Percentiles rank a stretch among this genome's conserved stretches.
Conservation (phyloP, 2,113 vertebrate genomes). For the Cnemophilus loriae region DNA sequence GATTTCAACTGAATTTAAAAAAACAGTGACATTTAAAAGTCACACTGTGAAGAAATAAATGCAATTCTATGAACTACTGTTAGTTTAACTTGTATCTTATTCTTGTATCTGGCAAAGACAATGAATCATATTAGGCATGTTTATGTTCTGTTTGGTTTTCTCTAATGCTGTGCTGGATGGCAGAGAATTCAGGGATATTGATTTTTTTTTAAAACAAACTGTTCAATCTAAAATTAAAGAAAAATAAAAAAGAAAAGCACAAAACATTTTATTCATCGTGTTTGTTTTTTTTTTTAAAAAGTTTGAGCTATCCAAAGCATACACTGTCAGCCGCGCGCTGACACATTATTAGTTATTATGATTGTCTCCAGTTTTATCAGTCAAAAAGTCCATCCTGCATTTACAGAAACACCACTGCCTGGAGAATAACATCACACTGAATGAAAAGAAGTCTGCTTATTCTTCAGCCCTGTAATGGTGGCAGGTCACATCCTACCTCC, state of each 20-base stretch:
- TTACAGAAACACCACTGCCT: background rate
- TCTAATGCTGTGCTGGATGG: background rate
- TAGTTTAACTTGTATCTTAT: background rate
- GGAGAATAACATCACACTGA: background rate
- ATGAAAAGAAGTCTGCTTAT: background rate
- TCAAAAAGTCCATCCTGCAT: background rate
- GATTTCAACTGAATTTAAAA: background rate
- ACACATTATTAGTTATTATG: background rate
- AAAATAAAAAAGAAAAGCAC: background rate
- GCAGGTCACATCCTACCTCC: background rate
- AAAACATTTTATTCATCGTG: background rate
- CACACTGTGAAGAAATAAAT: constrained; percentile 15
- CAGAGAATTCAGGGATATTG: background rate
- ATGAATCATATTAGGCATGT: background rate
- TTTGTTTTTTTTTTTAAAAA: background rate
- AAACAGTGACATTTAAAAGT: constrained; percentile 15
- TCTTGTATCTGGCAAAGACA: constrained; percentile 19
- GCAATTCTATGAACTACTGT: background rate
- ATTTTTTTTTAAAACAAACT: background rate
- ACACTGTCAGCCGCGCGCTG: background rate
- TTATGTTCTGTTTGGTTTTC: background rate
- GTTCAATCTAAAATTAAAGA: background rate
- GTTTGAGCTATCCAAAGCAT: background rate
- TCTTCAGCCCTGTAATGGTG: background rate
- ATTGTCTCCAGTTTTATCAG: background rate